Base-by-base conservation (phyloP, 2,888 invertebrate genomes). In the Ophioninae sp. region DNA sequence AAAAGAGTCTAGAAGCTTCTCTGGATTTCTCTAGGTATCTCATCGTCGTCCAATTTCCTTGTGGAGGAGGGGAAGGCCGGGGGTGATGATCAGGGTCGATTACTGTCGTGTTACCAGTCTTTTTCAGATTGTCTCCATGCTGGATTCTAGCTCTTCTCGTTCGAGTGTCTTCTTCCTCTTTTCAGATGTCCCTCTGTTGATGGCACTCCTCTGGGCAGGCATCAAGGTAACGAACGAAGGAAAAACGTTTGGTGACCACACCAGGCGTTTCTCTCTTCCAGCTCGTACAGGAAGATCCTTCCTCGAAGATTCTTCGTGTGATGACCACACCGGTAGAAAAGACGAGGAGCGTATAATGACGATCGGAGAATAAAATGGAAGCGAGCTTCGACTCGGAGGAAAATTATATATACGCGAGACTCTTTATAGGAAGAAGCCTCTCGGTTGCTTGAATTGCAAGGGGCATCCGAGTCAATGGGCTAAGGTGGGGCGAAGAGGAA, bases 81-180 rank as follows among this genome's bases (percentile, higher is more conserved):
- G 80, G 78, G 87, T n/a, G n/a, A 87, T 88, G 86, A 90, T 90
- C 90, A 88, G 88, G 84, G 85, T 50, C 88, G 88, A 90, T 90
- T 89, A 90, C 89, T 87, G 88, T 89, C 88, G 86, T 87, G 86
- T 87, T 89, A 87, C 85, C 62, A 77, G 68, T 67, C 69, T 86
- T 86, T 85, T 85, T 82, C 80, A 83, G 41, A 81, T 56, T 81
- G 81, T 86, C 81, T 82, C 79, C 82, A 56, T 17, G 70, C 7
- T 50, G 56, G 50, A 59, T 37, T 62, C 57, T 23, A 30, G 68
- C 68, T 74, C 21, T 64, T 61, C 44, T 68, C 50, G 61, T 67
- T 74, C 61, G 57, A 17, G 37, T 81, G 67, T 44, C 72, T 57
- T n/a, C 21, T 41, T n/a, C 64, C 59, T 39, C 37, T 56, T 69